Evolutionary conservation across 2,113 vertebrate genomes (phyloP).

Genomic region (Peromyscus polionotus): DNA sequence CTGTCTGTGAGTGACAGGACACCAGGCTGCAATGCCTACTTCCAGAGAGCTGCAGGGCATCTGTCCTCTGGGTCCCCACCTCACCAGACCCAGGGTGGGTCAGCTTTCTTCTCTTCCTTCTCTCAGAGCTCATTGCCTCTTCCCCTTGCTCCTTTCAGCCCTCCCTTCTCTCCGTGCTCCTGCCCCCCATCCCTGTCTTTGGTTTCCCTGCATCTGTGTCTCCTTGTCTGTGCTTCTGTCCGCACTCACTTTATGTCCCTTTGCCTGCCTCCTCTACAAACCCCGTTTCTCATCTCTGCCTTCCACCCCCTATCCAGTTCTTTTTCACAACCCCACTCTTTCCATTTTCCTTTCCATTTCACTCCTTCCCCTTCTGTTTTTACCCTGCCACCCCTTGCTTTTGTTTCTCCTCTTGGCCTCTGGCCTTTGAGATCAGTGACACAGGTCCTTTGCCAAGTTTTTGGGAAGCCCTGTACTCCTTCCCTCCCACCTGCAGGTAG

Average conservation of each 20-base stretch:
- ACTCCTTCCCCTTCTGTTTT: neutral
- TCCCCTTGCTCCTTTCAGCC: neutral
- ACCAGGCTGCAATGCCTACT: rapidly evolving
- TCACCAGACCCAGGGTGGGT: neutral
- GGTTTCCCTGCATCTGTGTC: neutral
- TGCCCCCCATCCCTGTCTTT: neutral
- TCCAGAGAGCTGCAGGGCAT: neutral
- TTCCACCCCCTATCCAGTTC: neutral
- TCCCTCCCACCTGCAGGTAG: neutral
- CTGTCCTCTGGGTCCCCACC: rapidly evolving
- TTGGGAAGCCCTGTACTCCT: neutral
- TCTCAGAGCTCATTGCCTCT: neutral
- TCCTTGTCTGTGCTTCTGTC: neutral
- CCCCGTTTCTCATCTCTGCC: neutral
- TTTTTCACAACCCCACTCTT: neutral
- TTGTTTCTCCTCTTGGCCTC: neutral
- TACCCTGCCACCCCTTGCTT: rapidly evolving
- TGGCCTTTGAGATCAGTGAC: neutral
- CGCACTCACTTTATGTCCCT: neutral
- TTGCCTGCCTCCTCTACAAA: neutral
- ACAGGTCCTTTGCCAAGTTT: neutral
- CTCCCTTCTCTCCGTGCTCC: neutral
- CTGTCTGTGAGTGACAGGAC: neutral
- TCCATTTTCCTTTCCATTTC: neutral
- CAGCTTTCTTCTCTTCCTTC: neutral